Conservation (phyloP, 2,113 vertebrate genomes). For the Pelvicachromis taeniatus region DNA sequence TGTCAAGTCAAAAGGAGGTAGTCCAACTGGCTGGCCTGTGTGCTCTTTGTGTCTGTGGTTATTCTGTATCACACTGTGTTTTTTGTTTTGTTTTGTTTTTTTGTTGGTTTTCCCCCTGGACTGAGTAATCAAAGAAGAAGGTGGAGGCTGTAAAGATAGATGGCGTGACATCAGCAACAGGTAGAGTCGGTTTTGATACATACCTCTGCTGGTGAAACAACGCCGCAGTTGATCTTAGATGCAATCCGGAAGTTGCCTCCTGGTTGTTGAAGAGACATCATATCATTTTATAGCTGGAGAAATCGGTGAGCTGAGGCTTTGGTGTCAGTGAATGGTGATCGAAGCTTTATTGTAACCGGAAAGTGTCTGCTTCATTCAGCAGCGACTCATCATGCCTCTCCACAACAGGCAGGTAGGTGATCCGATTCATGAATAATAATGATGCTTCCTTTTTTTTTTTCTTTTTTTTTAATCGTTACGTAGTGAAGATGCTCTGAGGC, state of each 20-base stretch:
- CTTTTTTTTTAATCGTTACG: neutral
- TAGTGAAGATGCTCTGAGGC: neutral
- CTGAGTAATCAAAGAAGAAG: neutral
- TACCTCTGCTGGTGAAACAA: conserved; percentile 23
- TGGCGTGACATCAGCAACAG: conserved; percentile 50
- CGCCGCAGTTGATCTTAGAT: neutral
- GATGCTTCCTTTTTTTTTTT: neutral
- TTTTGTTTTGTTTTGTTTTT: neutral
- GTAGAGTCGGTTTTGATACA: conserved; percentile 59
- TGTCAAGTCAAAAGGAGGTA: neutral
- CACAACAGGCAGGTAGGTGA: conserved; percentile 69
- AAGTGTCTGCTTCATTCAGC: neutral
- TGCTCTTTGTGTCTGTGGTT: neutral
- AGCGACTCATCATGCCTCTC: conserved; percentile 22
- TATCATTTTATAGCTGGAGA: neutral
- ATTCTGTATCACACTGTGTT: neutral
- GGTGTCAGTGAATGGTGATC: neutral
- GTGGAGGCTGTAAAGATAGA: neutral
- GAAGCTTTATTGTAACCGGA: neutral
- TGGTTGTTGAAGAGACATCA: neutral
- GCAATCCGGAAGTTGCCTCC: conserved; percentile 47
- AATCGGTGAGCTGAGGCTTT: neutral
- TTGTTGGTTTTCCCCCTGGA: neutral
- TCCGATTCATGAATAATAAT: neutral
- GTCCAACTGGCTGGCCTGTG: neutral